Evolutionary conservation across 2,888 invertebrate species (phyloP), one percentile per base, ranked within the genome.

Genomic region (Anorthoa munda): DNA sequence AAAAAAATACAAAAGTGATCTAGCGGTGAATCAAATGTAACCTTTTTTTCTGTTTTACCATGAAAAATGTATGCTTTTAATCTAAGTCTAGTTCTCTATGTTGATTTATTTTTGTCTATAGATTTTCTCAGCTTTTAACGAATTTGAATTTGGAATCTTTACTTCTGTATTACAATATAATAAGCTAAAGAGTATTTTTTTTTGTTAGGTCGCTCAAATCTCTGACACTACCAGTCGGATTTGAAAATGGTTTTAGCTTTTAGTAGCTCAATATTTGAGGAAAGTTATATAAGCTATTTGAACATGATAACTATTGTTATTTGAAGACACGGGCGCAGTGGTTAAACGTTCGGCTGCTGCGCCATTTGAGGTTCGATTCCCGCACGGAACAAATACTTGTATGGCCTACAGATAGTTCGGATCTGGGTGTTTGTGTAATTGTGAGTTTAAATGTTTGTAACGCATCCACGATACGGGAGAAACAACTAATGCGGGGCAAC

Each of bases 1-100:
- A 66, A 72, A 75, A 76, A 79, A 72, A 58, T 51, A 72, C 48
- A 64, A 60, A 56, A 81, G n/a, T 55, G 48, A 58, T 60, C 66
- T 61, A 83, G 58, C 83, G 65, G 61, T 75, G 65, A 61, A 79
- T 68, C n/a, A 50, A 71, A 56, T 48, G 58, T 31, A 70, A 65
- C 26, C 23, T 74, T 83, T 79, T 82, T 76, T 72, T 76, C 51
- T 23, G 21, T 56, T 66, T 79, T 66, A 71, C 53, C 5, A 39
- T 83, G 84, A 82, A 83, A 83, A 76, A 83, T 82, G 66, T 63
- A 76, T 50, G 64, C 61, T n/a, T 76, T 82, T 82, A 76, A 82
- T 82, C 68, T 72, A 63, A 76, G 82, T 80, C 82, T 68, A 53
- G 59, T 83, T 67, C 26, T 9, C 5, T 60, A 61, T 31, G 46